Evolutionary conservation across 2,888 invertebrate genomes (phyloP), one percentile per base, ranked within the genome.

Genomic region (Drosophila pullipes): DNA sequence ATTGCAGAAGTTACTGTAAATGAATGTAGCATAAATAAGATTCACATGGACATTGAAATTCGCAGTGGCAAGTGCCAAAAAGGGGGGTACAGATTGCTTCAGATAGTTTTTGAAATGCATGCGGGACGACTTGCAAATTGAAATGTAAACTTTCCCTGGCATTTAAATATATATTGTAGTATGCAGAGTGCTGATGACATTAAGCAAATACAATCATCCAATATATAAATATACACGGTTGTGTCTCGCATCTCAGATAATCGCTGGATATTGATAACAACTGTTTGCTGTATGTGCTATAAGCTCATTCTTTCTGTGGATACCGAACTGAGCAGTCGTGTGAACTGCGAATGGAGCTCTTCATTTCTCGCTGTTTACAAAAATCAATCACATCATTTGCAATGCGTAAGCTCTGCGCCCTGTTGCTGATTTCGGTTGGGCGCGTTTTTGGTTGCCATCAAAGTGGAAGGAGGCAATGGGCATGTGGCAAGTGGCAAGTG

Each of bases 381-480:
- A 52, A 53, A 62, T 31, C 52, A 63, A 54, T 54, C 62, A 62
- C 16, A 54, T 49, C 11, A 63, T 54, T 54, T 47, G 28, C 33
- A n/a, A n/a, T 44, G 33, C 13, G 37, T 54, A 25, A 52, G 44
- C 35, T 9, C 35, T 11, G 28, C 33, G 47, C 35, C 18, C 22
- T n/a, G 30, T 52, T 53, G 25, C 22, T 18, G 49, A 31, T 49
- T 22, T 50, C 11, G 50, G 30, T 49, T 63, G 73, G 63, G 52
- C 49, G 59, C 52, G 22, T 59, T 64, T 62, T 65, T 33, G 35
- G 47, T 41, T 63, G 69, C 44, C 68, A 74, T 55, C 73, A 68
- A 68, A 59, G 72, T 59, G 61, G 61, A 61, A 61, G 59, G 59
- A 11, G 18, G 18, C 18, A 30, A 9, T 49, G 13, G 30, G 50